Evolutionary conservation across 2,113 vertebrate species (phyloP).

Genomic region (Pteronura brasiliensis): DNA sequence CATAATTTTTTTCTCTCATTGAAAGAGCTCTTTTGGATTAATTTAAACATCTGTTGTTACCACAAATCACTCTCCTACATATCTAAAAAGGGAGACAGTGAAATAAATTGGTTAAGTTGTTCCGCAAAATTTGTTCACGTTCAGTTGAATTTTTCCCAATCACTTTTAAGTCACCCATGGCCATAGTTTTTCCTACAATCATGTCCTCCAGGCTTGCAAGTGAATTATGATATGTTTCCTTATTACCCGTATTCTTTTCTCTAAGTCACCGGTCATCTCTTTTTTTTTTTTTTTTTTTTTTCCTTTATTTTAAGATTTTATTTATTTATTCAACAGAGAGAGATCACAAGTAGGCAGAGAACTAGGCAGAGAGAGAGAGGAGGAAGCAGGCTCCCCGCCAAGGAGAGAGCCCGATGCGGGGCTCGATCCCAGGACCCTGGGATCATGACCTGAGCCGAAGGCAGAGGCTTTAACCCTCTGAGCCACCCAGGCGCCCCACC

Average conservation of each 20-base stretch:
- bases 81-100: not conserved
- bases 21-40: not conserved
- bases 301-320: too few species aligned
- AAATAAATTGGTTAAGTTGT: not conserved
- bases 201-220: not conserved
- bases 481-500: too few species aligned
- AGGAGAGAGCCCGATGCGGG: too few species aligned
- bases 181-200: not conserved
- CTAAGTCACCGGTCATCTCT: not conserved
- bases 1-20: not conserved
- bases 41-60: not conserved
- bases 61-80: not conserved
- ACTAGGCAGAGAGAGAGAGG: too few species aligned
- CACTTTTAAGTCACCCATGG: not conserved
- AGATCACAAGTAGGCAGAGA: too few species aligned
- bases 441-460: too few species aligned
- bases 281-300: too few species aligned
- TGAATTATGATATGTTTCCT: not conserved
- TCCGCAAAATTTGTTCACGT: not conserved
- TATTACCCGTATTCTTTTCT: not conserved
- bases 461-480: too few species aligned
- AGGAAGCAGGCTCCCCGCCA: too few species aligned
- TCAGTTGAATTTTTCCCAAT: not conserved
- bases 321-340: too few species aligned
- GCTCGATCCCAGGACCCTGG: too few species aligned